A percentile compares a stretch with the other conserved stretches of the same genome.
These are phyloP conservation scores for Anastatus disparis DNA, from an alignment of 1,140 invertebrate species.

Conservation along the genomic window DNA sequence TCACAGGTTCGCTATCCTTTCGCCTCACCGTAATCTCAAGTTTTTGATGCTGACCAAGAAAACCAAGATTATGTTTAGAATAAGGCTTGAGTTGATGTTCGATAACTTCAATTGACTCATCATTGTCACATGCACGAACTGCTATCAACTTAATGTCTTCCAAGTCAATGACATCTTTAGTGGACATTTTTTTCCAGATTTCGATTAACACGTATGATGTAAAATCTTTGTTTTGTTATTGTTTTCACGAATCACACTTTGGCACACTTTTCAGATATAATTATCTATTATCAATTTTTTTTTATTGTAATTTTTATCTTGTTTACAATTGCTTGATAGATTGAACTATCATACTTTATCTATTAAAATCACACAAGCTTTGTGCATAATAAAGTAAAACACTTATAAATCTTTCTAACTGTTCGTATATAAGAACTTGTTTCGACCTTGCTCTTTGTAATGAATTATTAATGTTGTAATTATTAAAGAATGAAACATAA, in stretches of 20 bases:
- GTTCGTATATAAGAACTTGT: too few relatives aligned
- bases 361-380: too few relatives aligned
- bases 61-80: constrained; percentile 63
- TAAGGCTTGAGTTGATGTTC: constrained; percentile 48
- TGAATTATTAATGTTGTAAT: too few relatives aligned
- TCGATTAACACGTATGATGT: too few relatives aligned
- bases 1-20: neutral
- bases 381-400: too few relatives aligned
- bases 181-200: neutral
- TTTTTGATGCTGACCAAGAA: constrained; percentile 65
- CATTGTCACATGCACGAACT: constrained; percentile 18
- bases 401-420: too few relatives aligned
- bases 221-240: too few relatives aligned
- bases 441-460: too few relatives aligned
- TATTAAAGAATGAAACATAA: too few relatives aligned
- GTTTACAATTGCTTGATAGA: neutral
- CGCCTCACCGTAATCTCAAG: constrained; percentile 35
- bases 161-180: neutral
- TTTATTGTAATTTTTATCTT: neutral
- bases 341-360: neutral
- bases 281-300: neutral
- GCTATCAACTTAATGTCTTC: constrained; percentile 41
- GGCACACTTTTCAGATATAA: neutral
- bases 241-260: neutral
- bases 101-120: constrained; percentile 36